A percentile compares a stretch with the other conserved stretches of the same genome.
These are phyloP conservation scores for Chionoecetes opilio DNA, from an alignment of 1,140 invertebrate species.

Conservation along the genomic window DNA sequence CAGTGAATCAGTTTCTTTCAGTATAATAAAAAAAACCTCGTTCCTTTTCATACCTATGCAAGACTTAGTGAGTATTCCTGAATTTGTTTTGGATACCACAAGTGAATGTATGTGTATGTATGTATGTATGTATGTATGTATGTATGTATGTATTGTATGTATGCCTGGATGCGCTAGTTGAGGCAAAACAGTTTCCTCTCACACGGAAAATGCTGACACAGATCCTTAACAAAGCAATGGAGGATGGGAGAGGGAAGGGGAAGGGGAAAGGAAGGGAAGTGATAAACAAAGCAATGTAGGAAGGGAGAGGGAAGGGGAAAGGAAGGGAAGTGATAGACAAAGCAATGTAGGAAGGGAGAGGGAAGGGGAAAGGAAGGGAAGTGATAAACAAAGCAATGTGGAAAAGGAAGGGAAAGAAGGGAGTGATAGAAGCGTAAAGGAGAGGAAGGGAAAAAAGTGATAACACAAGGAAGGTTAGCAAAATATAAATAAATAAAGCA, in stretches of 20 bases:
- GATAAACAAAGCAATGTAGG: neutral
- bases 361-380: neutral
- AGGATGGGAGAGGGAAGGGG: neutral
- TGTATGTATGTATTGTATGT: no score
- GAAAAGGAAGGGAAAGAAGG: no score
- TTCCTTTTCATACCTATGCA: neutral
- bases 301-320: no score
- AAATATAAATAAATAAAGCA: no score
- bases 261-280: neutral
- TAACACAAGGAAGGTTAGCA: no score
- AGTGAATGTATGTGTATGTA: neutral
- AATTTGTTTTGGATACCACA: neutral
- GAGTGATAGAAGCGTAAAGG: no score
- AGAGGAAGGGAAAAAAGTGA: no score
- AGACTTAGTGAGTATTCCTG: neutral
- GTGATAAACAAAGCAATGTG: neutral
- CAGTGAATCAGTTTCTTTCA: no score
- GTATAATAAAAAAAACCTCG: no score
- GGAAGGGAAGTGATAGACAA: no score
- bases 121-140: neutral
- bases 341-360: neutral
- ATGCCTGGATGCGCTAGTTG: neutral
- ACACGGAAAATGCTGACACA: neutral
- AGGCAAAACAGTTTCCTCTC: neutral
- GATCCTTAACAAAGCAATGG: neutral